Conservation (phyloP, 2,888 invertebrate genomes). For the Apomyelois bistriatella region DNA sequence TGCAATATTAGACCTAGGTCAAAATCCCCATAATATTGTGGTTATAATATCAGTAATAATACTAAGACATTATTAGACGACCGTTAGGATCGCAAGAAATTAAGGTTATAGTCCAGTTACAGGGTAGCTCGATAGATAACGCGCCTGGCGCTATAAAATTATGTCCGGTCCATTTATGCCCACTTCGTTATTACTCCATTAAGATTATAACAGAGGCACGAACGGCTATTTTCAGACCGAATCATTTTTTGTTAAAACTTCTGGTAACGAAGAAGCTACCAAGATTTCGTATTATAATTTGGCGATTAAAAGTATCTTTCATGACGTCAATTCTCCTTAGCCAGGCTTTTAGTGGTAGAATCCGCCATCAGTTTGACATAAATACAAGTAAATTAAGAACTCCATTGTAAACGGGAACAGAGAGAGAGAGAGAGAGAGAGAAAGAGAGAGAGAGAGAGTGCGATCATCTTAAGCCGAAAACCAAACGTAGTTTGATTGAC, state of each 20-base stretch:
- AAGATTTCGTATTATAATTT: no score
- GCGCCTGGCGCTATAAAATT: conserved; percentile 1
- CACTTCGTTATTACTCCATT: conserved; percentile 10
- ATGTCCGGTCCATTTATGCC: conserved; percentile 7
- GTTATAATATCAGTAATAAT: not conserved
- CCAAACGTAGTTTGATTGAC: no score
- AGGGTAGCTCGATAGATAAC: conserved; percentile 2
- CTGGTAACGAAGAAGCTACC: no score
- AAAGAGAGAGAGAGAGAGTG: no score
- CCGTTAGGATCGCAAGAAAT: conserved; percentile 1
- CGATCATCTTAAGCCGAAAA: no score
- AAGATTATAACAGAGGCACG: not conserved
- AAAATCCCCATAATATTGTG: not conserved
- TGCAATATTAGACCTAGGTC: not conserved
- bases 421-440: no score
- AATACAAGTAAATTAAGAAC: no score
- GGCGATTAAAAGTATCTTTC: no score
- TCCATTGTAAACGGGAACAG: no score
- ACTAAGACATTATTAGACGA: conserved; percentile 1
- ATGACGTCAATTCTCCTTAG: no score
- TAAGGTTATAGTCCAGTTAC: not conserved
- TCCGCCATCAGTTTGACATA: no score
- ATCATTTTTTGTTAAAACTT: not conserved
- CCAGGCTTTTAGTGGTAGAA: no score
- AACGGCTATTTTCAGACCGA: not conserved